A percentile compares a stretch with the other conserved stretches of the same genome.
phyloP scores from a whole-genome alignment of 2,113 vertebrate genomes.

The Hemicordylus capensis region DNA sequence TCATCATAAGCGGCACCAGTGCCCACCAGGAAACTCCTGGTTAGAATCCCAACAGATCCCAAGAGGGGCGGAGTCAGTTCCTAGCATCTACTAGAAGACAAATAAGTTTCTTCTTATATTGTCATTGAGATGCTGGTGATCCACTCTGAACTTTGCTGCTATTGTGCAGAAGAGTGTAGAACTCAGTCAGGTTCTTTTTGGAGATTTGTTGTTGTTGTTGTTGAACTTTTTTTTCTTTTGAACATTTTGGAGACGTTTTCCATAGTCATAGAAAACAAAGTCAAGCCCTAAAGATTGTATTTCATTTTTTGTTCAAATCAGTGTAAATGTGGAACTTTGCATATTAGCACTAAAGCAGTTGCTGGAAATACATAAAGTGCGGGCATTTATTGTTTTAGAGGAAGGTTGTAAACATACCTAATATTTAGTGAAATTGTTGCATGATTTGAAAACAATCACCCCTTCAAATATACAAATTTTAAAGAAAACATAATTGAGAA shows the following conservation, averaged over 20 bases:
- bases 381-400: not conserved
- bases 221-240: too few species aligned
- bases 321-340: not conserved
- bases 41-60: not conserved
- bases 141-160: not conserved
- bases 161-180: not conserved
- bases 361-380: not conserved
- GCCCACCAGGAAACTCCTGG: not conserved
- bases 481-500: constrained; percentile 7
- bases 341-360: not conserved
- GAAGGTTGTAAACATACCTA: not conserved
- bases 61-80: not conserved
- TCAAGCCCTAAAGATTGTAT: not conserved
- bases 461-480: not conserved
- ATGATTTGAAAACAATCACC: constrained; percentile 18
- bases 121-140: not conserved
- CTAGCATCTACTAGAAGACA: not conserved
- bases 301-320: not conserved
- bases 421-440: not conserved
- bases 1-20: not conserved
- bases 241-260: not conserved
- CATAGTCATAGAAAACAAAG: not conserved
- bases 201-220: not conserved
- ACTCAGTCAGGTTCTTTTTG: too few species aligned
- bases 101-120: not conserved